These are phyloP conservation scores for Cavia porcellus DNA, from an alignment of 2,113 vertebrate genomes.

Conservation along the genomic window DNA sequence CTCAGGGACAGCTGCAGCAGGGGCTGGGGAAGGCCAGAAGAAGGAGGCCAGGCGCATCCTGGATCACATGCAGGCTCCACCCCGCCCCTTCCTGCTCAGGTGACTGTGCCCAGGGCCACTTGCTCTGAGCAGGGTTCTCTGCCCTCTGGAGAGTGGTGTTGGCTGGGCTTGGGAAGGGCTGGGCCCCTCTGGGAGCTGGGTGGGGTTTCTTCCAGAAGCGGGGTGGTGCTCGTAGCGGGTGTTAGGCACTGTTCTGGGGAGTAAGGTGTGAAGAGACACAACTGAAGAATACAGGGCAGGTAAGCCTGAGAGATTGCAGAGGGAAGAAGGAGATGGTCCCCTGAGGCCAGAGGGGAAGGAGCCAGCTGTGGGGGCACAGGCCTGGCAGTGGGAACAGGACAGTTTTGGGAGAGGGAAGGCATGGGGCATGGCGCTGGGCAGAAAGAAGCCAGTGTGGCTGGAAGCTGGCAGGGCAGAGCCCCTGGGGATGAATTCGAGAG, in stretches of 20 bases:
- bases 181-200: neutral
- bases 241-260: neutral
- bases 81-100: slow-evolving; percentile 84
- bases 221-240: neutral
- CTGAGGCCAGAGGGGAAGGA: neutral
- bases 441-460: neutral
- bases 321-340: neutral
- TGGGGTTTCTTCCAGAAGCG: neutral
- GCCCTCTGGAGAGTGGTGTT: neutral
- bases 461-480: neutral
- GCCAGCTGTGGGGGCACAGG: neutral
- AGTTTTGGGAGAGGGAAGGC: neutral
- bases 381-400: neutral
- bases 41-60: slow-evolving; percentile 78
- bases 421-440: neutral
- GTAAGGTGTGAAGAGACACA: neutral
- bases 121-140: neutral
- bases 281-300: neutral
- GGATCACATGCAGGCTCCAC: slow-evolving; percentile 82
- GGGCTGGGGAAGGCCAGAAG: neutral
- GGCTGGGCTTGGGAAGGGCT: neutral
- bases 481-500: neutral
- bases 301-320: neutral
- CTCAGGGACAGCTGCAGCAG: fast-evolving
- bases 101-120: slow-evolving; percentile 29